Percentiles rank a stretch among this genome's conserved stretches.
These are phyloP conservation scores for Ammodytes dubius DNA, from an alignment of 2,113 vertebrate species.

Conservation along the genomic window DNA sequence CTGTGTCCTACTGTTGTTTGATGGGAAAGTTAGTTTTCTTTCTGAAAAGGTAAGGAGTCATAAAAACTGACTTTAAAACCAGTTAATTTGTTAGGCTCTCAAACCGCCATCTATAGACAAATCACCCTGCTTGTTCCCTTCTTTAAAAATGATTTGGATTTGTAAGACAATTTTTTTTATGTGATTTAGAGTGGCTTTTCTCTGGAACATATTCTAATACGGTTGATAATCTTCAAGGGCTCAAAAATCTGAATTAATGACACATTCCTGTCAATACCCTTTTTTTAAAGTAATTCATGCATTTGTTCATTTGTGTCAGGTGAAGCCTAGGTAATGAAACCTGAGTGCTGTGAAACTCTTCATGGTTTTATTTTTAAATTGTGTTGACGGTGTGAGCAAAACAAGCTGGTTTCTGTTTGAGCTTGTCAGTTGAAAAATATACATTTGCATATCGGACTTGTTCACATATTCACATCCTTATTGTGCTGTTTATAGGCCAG, in stretches of 20 bases:
- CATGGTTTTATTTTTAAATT: conserved; percentile 4
- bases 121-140: background rate
- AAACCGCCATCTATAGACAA: too few relatives aligned
- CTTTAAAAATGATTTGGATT: background rate
- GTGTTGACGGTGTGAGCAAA: background rate
- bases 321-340: background rate
- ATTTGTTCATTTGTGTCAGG: background rate
- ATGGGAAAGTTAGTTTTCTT: background rate
- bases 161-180: background rate
- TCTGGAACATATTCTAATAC: background rate
- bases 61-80: background rate
- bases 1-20: too few relatives aligned
- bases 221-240: background rate
- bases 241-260: background rate
- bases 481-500: background rate
- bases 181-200: background rate
- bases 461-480: background rate
- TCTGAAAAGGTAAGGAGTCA: background rate
- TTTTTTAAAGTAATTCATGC: background rate
- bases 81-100: too few relatives aligned
- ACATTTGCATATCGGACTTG: background rate
- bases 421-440: background rate
- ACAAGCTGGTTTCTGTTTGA: background rate
- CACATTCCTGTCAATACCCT: background rate
- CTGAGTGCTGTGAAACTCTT: background rate